A percentile compares a stretch with the other conserved stretches of the same genome.
phyloP scores from a whole-genome alignment of 2,888 invertebrate genomes.

The Ochlodes sylvanus region DNA sequence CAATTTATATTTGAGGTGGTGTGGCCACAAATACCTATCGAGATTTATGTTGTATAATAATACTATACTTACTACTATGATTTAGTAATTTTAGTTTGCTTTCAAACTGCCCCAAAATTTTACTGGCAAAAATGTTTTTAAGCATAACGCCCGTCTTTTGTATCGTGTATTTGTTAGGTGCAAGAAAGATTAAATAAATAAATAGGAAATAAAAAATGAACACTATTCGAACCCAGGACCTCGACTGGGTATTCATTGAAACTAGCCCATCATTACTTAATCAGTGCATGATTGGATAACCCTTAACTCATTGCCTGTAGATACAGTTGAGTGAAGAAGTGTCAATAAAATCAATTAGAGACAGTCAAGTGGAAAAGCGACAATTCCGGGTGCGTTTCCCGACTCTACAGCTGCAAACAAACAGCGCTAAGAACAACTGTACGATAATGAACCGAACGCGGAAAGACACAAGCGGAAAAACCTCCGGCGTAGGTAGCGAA shows the following conservation, averaged over 20 bases:
- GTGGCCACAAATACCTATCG: slow-evolving; percentile 21
- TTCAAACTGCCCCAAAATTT: no score
- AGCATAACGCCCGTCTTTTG: no score
- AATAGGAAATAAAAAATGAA: no score
- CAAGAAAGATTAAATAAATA: no score
- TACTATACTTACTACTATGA: no score
- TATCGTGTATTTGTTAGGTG: no score
- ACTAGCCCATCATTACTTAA: no score
- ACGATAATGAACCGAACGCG: slow-evolving; percentile 64
- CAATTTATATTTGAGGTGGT: slow-evolving; percentile 41
- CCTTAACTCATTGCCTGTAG: slow-evolving; percentile 28
- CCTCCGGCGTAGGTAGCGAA: slow-evolving; percentile 57
- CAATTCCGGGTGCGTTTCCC: slow-evolving; percentile 23
- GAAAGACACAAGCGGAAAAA: slow-evolving; percentile 80
- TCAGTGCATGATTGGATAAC: not conserved
- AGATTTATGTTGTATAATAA: no score
- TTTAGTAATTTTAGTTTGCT: no score
- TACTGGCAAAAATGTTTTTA: no score
- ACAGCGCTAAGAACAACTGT: slow-evolving; percentile 50
- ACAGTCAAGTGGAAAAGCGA: slow-evolving; percentile 27
- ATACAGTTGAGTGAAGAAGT: slow-evolving; percentile 20
- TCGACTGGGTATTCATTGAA: no score
- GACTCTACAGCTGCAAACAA: slow-evolving; percentile 36
- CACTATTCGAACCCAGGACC: not conserved
- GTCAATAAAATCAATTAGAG: slow-evolving; percentile 27